A percentile compares a stretch with the other conserved stretches of the same genome.
Conservation (phyloP, 2,113 vertebrate species). For the Saiga tatarica region DNA sequence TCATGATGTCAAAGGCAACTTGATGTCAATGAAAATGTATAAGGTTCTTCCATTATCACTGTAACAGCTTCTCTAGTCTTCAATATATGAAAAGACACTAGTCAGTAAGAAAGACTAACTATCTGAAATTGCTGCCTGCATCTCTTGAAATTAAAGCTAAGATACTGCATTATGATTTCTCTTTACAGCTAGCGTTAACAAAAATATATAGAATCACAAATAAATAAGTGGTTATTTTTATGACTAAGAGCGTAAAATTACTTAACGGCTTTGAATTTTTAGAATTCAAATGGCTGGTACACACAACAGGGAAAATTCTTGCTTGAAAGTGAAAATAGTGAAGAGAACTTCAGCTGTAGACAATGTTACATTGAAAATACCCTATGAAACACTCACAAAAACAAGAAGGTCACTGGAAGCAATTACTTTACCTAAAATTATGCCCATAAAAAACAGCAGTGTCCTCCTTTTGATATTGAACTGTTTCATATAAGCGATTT, state of each 20-base stretch:
- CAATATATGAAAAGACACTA: slow-evolving; percentile 44
- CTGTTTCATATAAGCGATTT: slow-evolving; percentile 13
- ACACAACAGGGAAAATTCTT: slow-evolving; percentile 56
- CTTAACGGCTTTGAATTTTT: slow-evolving; percentile 45
- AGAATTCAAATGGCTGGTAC: not conserved
- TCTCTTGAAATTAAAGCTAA: slow-evolving; percentile 55
- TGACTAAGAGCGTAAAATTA: slow-evolving; percentile 61
- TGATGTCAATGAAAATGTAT: slow-evolving; percentile 70
- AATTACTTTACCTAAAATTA: slow-evolving; percentile 46
- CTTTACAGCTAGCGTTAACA: not conserved
- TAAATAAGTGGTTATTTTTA: slow-evolving; percentile 24
- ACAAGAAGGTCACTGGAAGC: not conserved
- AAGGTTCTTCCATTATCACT: slow-evolving; percentile 61
- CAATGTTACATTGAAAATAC: slow-evolving; percentile 16
- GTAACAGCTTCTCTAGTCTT: slow-evolving; percentile 47
- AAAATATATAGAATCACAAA: slow-evolving; percentile 27
- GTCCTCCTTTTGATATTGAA: slow-evolving; percentile 26
- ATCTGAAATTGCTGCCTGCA: slow-evolving; percentile 40
- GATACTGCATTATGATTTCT: slow-evolving; percentile 8
- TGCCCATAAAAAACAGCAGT: not conserved
- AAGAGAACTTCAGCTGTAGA: not conserved
- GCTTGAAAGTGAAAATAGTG: slow-evolving; percentile 48
- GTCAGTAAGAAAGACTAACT: slow-evolving; percentile 42
- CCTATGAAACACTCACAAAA: not conserved
- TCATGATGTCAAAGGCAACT: slow-evolving; percentile 54